These are phyloP conservation scores for Ametastegia equiseti DNA, from an alignment of 2,888 invertebrate genomes.

Conservation along the genomic window DNA sequence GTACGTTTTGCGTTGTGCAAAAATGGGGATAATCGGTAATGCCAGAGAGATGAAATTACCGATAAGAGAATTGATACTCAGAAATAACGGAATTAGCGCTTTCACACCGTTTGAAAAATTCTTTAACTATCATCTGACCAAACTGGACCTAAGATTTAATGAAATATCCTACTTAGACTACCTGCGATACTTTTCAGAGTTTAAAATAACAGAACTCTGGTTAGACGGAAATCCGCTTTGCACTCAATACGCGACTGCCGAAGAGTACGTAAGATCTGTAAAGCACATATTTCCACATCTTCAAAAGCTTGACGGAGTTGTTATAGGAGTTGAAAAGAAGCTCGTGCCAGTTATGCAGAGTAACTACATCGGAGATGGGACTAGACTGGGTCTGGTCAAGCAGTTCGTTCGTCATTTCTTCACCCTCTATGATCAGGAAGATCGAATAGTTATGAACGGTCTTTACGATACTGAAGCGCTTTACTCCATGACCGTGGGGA, in stretches of 20 bases:
- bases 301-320: constrained; percentile 69
- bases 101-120: constrained; percentile 66
- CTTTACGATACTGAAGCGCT: constrained; percentile 70
- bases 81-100: constrained; percentile 63
- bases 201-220: constrained; percentile 70
- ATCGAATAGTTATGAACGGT: constrained; percentile 69
- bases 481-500: constrained; percentile 71
- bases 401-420: constrained; percentile 72
- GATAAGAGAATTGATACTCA: constrained; percentile 68
- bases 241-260: constrained; percentile 58
- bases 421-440: constrained; percentile 70
- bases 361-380: constrained; percentile 65
- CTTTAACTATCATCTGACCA: constrained; percentile 65
- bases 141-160: constrained; percentile 70
- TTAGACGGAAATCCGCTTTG: constrained; percentile 73
- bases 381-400: constrained; percentile 64
- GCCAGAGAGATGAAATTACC: constrained; percentile 61
- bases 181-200: constrained; percentile 68
- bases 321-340: constrained; percentile 66
- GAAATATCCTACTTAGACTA: constrained; percentile 63
- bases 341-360: constrained; percentile 59
- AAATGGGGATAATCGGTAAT: constrained; percentile 57
- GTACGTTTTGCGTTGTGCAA: constrained; percentile 63
- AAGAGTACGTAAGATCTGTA: constrained; percentile 68
- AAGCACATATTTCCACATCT: constrained; percentile 68